phyloP scores from a whole-genome alignment of 2,797 vertebrate species.

The Syngnathus rostellatus region DNA sequence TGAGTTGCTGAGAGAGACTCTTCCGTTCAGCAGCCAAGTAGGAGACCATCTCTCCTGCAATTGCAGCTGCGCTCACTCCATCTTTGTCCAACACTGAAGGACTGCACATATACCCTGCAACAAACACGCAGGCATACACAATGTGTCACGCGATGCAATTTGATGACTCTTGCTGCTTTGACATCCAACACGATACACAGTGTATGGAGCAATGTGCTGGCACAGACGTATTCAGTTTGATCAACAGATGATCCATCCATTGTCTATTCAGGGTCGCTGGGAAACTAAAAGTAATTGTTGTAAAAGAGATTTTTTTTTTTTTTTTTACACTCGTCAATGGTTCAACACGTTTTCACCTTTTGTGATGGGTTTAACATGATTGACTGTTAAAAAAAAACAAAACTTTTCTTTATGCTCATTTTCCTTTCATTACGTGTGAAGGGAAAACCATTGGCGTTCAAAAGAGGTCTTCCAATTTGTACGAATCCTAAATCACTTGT shows the following conservation, averaged over 20 bases:
- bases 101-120: constrained; percentile 95
- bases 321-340: too few relatives aligned
- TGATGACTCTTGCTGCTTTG: constrained; percentile 4
- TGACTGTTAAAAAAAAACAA: too few relatives aligned
- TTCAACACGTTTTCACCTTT: too few relatives aligned
- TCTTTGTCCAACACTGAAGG: constrained; percentile 94
- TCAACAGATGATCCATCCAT: not conserved
- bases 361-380: too few relatives aligned
- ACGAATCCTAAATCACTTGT: not conserved
- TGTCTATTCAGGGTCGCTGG: not conserved
- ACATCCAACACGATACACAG: not conserved
- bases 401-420: too few relatives aligned
- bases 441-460: not conserved
- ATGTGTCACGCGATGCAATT: not conserved
- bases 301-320: not conserved
- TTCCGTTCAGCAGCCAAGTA: constrained; percentile 77
- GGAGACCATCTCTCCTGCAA: constrained; percentile 83
- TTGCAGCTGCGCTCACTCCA: constrained; percentile 90
- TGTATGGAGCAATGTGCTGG: not conserved
- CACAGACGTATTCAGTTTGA: not conserved
- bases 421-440: too few relatives aligned
- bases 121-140: constrained; percentile 25
- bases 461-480: not conserved
- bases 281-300: not conserved
- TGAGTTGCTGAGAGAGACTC: constrained; percentile 82